Percentiles rank a stretch among this genome's conserved stretches.
These are phyloP conservation scores for Athene cunicularia DNA, from an alignment of 2,113 vertebrate genomes.

Conservation along the genomic window DNA sequence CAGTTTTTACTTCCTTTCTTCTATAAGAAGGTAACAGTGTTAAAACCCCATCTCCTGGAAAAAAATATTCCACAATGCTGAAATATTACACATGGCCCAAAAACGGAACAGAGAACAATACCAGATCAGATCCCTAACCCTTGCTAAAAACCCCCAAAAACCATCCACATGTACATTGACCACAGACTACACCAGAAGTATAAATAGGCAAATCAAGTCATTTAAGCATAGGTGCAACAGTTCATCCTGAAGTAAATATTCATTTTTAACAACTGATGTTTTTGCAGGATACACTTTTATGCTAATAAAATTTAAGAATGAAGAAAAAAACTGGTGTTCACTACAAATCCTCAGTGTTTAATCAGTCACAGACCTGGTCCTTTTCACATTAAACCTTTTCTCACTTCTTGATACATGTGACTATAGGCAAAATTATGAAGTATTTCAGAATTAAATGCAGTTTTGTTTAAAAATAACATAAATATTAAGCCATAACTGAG, in stretches of 20 bases:
- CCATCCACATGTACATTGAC: fast-evolving
- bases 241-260: background rate
- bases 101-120: background rate
- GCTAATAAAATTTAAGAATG: background rate
- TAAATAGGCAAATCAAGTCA: background rate
- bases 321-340: background rate
- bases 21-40: background rate
- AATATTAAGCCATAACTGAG: background rate
- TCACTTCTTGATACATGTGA: background rate
- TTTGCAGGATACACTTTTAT: background rate
- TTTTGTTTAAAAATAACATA: background rate
- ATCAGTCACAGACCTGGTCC: background rate
- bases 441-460: background rate
- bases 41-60: background rate
- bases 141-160: background rate
- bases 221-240: background rate
- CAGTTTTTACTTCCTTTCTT: background rate
- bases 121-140: background rate
- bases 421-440: background rate
- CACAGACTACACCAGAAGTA: background rate
- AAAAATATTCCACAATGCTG: background rate
- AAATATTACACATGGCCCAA: background rate
- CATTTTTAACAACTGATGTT: background rate
- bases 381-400: background rate
- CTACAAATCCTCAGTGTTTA: background rate